Base-by-base conservation (phyloP, 2,113 vertebrate genomes). In the Crocuta crocuta region DNA sequence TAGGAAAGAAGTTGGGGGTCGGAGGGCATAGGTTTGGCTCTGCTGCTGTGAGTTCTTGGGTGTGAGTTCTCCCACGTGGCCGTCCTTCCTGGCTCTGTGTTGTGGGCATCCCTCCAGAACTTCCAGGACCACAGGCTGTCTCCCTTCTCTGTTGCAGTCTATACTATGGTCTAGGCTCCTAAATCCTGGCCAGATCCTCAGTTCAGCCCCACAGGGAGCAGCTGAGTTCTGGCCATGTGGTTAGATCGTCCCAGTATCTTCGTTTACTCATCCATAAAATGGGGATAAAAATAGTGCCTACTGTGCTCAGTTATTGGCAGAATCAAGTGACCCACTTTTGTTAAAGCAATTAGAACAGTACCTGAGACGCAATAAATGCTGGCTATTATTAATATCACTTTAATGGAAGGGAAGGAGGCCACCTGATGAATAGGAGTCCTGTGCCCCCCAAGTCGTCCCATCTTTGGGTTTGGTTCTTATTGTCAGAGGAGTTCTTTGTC, bases 241-340 rank as follows among this genome's bases (percentile, higher is more conserved):
- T 12, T 63, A 45, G 31, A 43, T 31, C 43, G n/a, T 92, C 33
- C 65, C 26, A 2, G 11, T 26, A 35, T 61, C 76, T 95, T 39
- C 17, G 43, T 73, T 89, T 91, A 88, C 48, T 82, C 39, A 61
- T 66, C 45, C 61, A 94, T 81, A 93, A 92, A 89, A 70, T 73
- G 26, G 23, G 35, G 31, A 26, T 73, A 83, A 66, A n/a, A 48
- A 55, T 15, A 50, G 53, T 76, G 48, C n/a, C 50, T 70, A 55
- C 8, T 53, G 74, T 10, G 26, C 58, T 82, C 43, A 21, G 39
- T 79, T 35, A 79, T 8, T 86, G 43, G 55, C 31, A 78, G 19
- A 6, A 89, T 21, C 12, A 17, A 66, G 63, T 24, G 31, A 48
- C 31, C 74, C 50, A 66, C 43, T 83, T 78, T 85, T 94, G 35